Evolutionary conservation across 2,888 invertebrate species (phyloP), one percentile per base, ranked within the genome.

Genomic region (Sinhomidia bicolor): DNA sequence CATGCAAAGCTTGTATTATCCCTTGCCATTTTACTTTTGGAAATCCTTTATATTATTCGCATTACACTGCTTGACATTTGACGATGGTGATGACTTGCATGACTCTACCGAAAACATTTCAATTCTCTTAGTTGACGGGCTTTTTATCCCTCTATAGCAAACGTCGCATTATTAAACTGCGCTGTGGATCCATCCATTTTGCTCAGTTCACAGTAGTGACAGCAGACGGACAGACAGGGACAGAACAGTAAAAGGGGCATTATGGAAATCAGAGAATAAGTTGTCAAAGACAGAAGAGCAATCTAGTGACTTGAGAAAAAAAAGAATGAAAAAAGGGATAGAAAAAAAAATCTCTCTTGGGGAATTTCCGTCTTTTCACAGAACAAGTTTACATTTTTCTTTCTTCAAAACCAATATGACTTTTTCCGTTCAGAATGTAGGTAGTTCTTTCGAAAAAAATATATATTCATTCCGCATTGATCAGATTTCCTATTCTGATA

Each of bases 201-300:
- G n/a, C n/a, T n/a, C 62, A 32, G 29, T n/a, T n/a, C 32, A 65
- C 3, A n/a, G 62, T 65, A n/a, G n/a, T n/a, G n/a, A n/a, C n/a
- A n/a, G n/a, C n/a, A n/a, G 62, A 65, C 62, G 62, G 62, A 65
- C 62, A n/a, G 62, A 60, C 60, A 6, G 26, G 10, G 26, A 60
- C 10, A 60, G 26, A 20, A 65, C 62, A 65, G 32, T n/a, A n/a
- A n/a, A n/a, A n/a, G 79, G 62, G 62, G 32, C n/a, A 65, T 32
- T 65, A 60, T 80, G 80, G 44, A 62, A 80, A 80, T 80, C 80
- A 60, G 20, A 36, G 14, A 10, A 80, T n/a, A n/a, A n/a, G 80
- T 80, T 80, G 80, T 80, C 80, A 80, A 62, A 80, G 44, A 44
- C 80, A 80, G 62, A 80, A 51, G 51, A 51, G 51, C n/a, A 51